Conservation (phyloP, 2,888 invertebrate genomes). For the Stenoptilia bipunctidactyla region DNA sequence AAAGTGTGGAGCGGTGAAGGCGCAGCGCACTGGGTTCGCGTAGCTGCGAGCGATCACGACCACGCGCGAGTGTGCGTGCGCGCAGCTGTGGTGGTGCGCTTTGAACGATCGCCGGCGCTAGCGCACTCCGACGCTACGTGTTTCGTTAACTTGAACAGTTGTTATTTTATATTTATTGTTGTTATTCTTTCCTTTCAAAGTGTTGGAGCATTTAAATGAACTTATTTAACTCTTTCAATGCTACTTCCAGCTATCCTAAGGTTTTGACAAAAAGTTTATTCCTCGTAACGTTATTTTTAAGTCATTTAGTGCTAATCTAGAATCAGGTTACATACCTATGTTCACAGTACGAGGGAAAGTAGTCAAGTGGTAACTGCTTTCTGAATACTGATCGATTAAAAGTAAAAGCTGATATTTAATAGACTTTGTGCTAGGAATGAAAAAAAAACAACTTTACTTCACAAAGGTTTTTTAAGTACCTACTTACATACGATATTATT, state of each 20-base stretch:
- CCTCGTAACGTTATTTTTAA: slow-evolving; percentile 12
- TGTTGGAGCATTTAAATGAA: too few relatives aligned
- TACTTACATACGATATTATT: too few relatives aligned
- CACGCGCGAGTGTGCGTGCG: slow-evolving; percentile 20
- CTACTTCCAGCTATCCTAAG: too few relatives aligned
- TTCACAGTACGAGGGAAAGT: slow-evolving; percentile 36
- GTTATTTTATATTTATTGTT: slow-evolving; percentile 40
- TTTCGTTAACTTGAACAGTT: slow-evolving; percentile 45
- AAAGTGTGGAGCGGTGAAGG: slow-evolving; percentile 37
- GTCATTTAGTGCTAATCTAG: too few relatives aligned
- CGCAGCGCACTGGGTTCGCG: slow-evolving; percentile 23
- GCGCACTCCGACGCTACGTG: slow-evolving; percentile 35
- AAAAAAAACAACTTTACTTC: too few relatives aligned
- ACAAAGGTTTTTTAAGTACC: too few relatives aligned
- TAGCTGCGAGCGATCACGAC: slow-evolving; percentile 33
- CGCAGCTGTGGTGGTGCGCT: slow-evolving; percentile 33
- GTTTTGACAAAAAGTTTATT: slow-evolving; percentile 14
- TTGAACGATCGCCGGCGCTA: slow-evolving; percentile 31
- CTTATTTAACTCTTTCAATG: too few relatives aligned
- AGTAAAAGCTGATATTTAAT: slow-evolving; percentile 39
- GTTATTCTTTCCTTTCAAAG: slow-evolving; percentile 18
- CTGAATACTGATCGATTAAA: slow-evolving; percentile 57
- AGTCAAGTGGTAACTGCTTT: slow-evolving; percentile 26
- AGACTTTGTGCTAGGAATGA: too few relatives aligned
- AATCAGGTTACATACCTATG: slow-evolving; percentile 8